Evolutionary conservation across 2,797 vertebrate genomes (phyloP).

Genomic region (Emydoidea blandingii): DNA sequence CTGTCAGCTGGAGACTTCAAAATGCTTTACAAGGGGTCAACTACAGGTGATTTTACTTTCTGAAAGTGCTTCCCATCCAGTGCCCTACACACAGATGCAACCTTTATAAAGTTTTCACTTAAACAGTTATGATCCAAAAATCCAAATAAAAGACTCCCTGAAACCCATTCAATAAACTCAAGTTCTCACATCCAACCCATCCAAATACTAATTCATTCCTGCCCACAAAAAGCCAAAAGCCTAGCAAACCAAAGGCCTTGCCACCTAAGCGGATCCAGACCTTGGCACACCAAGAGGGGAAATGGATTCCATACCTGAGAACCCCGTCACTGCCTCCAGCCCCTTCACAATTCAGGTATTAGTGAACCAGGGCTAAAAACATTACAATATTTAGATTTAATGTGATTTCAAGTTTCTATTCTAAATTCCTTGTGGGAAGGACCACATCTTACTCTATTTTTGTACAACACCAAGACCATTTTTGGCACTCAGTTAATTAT

Average conservation of each 20-base stretch:
- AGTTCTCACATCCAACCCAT: neutral
- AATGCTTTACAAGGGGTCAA: rapidly evolving
- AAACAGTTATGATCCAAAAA: neutral
- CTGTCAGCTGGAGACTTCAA: neutral
- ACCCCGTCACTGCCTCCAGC: neutral
- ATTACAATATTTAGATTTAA: neutral
- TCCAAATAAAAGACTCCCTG: rapidly evolving
- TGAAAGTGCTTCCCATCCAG: neutral
- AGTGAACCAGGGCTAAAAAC: slow-evolving; percentile 45
- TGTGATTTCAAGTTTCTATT: slow-evolving; percentile 59
- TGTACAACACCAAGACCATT: neutral
- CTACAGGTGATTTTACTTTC: neutral
- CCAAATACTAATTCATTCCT: neutral
- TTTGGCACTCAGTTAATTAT: neutral
- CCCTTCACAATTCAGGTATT: slow-evolving; percentile 56
- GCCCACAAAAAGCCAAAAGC: neutral
- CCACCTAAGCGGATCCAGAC: neutral
- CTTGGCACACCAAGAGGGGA: neutral
- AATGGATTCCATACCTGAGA: neutral
- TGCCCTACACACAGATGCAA: neutral
- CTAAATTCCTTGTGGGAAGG: neutral
- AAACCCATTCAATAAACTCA: neutral
- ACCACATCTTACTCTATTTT: neutral
- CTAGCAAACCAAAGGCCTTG: rapidly evolving
- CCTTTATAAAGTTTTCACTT: neutral